phyloP scores from a whole-genome alignment of 2,797 vertebrate genomes.

The Thalassophryne amazonica region DNA sequence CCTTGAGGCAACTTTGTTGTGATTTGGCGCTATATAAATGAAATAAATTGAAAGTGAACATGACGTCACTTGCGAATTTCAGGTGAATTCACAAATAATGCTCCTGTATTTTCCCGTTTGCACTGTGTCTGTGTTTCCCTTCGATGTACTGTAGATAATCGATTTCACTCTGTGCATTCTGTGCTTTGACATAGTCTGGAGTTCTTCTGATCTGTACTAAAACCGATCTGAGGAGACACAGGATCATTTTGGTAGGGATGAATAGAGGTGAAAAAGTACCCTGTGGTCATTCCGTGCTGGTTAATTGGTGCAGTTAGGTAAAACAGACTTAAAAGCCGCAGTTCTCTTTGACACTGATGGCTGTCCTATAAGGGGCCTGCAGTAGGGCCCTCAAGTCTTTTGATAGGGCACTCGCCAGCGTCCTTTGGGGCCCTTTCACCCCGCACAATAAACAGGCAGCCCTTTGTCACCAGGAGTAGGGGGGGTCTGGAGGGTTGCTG shows the following conservation, averaged over 20 bases:
- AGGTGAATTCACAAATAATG: too few species aligned
- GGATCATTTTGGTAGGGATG: constrained; percentile 56
- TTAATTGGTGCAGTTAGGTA: constrained; percentile 68
- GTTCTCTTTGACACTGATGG: constrained; percentile 62
- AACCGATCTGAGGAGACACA: constrained; percentile 22
- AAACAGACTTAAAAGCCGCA: constrained; percentile 62
- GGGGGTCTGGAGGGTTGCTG: constrained; percentile 65
- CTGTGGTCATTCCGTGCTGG: constrained; percentile 55
- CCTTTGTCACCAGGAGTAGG: constrained; percentile 85
- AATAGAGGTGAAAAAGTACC: constrained; percentile 45
- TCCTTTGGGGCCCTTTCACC: constrained; percentile 80
- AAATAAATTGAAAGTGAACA: too few species aligned
- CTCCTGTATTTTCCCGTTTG: too few species aligned
- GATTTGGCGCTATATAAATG: too few species aligned
- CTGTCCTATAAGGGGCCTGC: constrained; percentile 64
- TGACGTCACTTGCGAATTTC: too few species aligned
- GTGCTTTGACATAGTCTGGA: neutral
- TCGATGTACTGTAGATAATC: too few species aligned
- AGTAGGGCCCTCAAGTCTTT: constrained; percentile 67
- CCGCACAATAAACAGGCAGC: constrained; percentile 87
- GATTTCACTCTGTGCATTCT: too few species aligned
- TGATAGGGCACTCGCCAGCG: constrained; percentile 70
- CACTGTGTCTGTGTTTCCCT: too few species aligned
- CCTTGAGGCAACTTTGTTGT: too few species aligned
- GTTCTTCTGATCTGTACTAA: constrained; percentile 17